These are phyloP conservation scores for Neoscelio sp. DNA, from an alignment of 2,888 invertebrate genomes.

Conservation along the genomic window DNA sequence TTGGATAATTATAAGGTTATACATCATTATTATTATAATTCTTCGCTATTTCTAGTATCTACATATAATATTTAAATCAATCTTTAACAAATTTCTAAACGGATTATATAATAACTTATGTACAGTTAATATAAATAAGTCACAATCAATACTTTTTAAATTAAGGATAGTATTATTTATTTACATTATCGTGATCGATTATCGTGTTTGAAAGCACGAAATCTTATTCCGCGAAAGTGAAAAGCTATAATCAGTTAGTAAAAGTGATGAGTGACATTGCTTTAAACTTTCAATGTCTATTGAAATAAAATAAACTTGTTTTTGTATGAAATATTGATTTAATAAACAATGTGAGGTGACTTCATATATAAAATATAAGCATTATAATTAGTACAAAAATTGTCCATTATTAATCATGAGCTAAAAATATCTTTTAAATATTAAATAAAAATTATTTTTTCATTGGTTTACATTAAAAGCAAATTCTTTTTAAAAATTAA, in stretches of 20 bases:
- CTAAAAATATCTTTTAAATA: too few species aligned
- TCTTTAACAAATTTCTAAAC: too few species aligned
- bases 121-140: conserved; percentile 15
- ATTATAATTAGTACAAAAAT: too few species aligned
- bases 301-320: background rate
- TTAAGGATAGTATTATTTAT: conserved; percentile 9
- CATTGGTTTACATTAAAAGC: too few species aligned
- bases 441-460: too few species aligned
- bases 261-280: conserved; percentile 57
- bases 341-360: background rate
- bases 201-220: conserved; percentile 47
- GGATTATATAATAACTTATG: background rate
- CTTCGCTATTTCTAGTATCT: too few species aligned
- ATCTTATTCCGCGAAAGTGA: conserved; percentile 58
- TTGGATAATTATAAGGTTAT: conserved; percentile 1
- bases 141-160: background rate
- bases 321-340: background rate
- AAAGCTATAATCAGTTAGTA: conserved; percentile 64
- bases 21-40: too few species aligned
- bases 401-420: too few species aligned
- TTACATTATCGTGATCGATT: conserved; percentile 44
- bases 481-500: too few species aligned
- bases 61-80: too few species aligned
- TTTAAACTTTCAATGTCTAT: conserved; percentile 34
- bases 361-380: background rate